Conservation (phyloP, 30 jellyfish, hydroid and myxozoan species). For the Pelagia noctiluca region DNA sequence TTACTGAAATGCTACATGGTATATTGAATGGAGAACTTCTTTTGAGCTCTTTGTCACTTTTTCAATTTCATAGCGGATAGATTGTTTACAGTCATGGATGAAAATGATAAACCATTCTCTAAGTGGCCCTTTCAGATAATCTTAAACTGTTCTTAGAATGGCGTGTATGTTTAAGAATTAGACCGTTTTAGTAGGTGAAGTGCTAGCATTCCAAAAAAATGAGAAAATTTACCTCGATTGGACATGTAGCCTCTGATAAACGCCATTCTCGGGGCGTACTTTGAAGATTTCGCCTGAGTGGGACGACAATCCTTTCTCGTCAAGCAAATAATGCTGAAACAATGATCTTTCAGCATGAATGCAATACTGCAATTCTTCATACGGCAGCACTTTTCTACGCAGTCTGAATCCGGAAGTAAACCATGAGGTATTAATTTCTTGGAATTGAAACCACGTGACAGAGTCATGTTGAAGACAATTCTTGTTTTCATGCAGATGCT, state of each 20-base stretch:
- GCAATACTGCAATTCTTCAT: constrained; percentile 76
- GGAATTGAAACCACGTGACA: constrained; percentile 48
- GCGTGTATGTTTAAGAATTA: too few relatives aligned
- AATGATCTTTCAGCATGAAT: constrained; percentile 60
- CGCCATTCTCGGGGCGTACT: constrained; percentile 75
- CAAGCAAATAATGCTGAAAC: constrained; percentile 78
- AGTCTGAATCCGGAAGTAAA: constrained; percentile 50
- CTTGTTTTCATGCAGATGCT: constrained; percentile 17
- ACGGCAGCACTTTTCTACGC: constrained; percentile 76
- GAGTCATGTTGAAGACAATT: constrained; percentile 1
- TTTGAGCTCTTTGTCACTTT: too few relatives aligned
- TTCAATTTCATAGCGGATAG: too few relatives aligned
- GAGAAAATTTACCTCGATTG: too few relatives aligned
- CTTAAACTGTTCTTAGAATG: too few relatives aligned
- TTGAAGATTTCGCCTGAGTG: constrained; percentile 29
- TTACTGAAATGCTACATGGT: too few relatives aligned
- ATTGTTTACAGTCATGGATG: too few relatives aligned
- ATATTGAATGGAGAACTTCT: too few relatives aligned
- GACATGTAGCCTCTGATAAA: constrained; percentile 65
- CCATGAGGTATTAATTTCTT: constrained; percentile 58
- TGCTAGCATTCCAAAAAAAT: too few relatives aligned
- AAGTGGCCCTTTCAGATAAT: too few relatives aligned
- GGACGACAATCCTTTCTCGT: constrained; percentile 78
- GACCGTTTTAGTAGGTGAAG: too few relatives aligned
- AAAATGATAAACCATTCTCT: too few relatives aligned